Evolutionary conservation across 2,797 vertebrate genomes (phyloP), one percentile per base, ranked within the genome.

Genomic region (Ceryle rudis): DNA sequence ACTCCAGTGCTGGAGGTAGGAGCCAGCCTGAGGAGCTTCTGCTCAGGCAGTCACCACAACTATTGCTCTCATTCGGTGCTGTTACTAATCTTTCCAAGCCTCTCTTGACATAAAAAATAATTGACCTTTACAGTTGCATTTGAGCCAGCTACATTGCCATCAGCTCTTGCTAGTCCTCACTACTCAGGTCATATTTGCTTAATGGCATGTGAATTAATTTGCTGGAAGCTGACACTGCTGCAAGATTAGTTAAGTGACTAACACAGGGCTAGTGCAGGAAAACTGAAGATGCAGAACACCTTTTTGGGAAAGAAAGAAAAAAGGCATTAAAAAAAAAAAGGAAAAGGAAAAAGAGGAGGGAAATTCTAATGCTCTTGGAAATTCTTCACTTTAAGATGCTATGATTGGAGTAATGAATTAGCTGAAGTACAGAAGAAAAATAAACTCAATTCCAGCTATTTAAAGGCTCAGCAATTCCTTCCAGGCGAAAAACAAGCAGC

Each of bases 401-500:
- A 10, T 52, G 33, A 41, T 17, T 55, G 69, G 12, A 65, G 58
- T 66, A 83, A 91, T 26, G 70, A 95, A 81, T 55, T 42, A 91
- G 62, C n/a, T 88, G 29, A 95, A 83, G 39, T 46, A 55, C 6
- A 44, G 90, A 86, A 75, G 81, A 70, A 89, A 97, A 90, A 93
- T 51, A 95, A 95, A 93, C 70, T 66, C 1, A 72, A 54, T 88
- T 89, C 70, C 67, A 92, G 70, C 83, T 93, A 96, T 96, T 90
- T 81, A 96, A 95, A 86, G 54, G 62, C 78, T 93, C 73, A 86
- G 88, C 23, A 81, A 62, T 72, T 90, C 55, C 77, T 94, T 89
- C 73, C 81, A 94, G 66, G 64, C 51, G 0, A 81, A 90, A 88
- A 89, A 86, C 95, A 96, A 95, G 80, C 37, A 75, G 80, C 92